Evolutionary conservation across 2,113 vertebrate species (phyloP).

Genomic region (Pontoporia blainvillei): DNA sequence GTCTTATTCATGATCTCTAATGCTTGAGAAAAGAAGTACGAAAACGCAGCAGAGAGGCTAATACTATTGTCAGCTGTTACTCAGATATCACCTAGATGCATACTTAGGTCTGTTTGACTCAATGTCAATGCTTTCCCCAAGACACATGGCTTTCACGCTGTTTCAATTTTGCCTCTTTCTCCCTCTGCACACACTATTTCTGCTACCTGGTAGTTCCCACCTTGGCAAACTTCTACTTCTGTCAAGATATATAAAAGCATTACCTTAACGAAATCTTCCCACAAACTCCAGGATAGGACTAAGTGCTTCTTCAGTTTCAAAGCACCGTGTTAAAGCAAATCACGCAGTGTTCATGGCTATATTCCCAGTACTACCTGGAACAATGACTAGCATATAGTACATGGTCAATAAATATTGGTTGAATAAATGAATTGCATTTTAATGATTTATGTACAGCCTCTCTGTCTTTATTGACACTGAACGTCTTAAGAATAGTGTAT

Average conservation of each 20-base stretch:
- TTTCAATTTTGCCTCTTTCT: background rate
- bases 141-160: background rate
- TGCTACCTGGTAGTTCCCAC: background rate
- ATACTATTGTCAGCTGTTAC: background rate
- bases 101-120: background rate
- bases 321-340: background rate
- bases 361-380: background rate
- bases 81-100: background rate
- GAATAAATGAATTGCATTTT: conserved; percentile 28
- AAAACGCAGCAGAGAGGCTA: background rate
- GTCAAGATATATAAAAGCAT: background rate
- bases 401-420: conserved; percentile 23
- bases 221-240: background rate
- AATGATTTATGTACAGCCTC: background rate
- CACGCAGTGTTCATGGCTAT: background rate
- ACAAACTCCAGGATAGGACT: background rate
- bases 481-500: background rate
- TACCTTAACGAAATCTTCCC: background rate
- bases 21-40: background rate
- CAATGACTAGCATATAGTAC: background rate
- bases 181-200: background rate
- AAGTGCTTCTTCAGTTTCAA: background rate
- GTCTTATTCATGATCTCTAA: background rate
- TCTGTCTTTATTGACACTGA: background rate
- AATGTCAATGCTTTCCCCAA: background rate